A percentile compares a stretch with the other conserved stretches of the same genome.
Conservation (phyloP, 2,797 vertebrate genomes). For the Anableps anableps region DNA sequence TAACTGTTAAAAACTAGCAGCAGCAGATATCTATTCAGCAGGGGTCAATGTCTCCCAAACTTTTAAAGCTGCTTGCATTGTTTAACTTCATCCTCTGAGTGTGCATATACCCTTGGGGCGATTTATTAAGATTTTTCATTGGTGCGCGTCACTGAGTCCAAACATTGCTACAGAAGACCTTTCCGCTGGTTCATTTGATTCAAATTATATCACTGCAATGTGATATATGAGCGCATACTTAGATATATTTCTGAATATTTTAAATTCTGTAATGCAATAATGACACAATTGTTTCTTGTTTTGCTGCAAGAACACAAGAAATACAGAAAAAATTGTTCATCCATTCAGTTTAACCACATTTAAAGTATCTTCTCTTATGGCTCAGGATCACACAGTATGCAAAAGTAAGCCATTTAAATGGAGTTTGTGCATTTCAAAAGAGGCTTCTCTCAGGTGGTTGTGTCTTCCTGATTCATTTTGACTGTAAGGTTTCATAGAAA, state of each 20-base stretch:
- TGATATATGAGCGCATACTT: slow-evolving; percentile 18
- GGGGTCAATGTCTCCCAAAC: slow-evolving; percentile 30
- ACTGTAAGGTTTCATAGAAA: background rate
- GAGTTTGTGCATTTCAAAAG: no score
- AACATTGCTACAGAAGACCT: slow-evolving; percentile 25
- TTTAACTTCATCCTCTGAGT: slow-evolving; percentile 26
- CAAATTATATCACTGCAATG: slow-evolving; percentile 37
- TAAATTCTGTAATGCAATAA: slow-evolving; percentile 4
- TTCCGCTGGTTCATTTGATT: slow-evolving; percentile 31
- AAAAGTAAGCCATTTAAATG: no score
- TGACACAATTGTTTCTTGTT: no score
- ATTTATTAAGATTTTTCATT: slow-evolving; percentile 10
- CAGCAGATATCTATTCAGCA: slow-evolving; percentile 26
- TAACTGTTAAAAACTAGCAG: slow-evolving; percentile 37
- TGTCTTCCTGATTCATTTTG: no score
- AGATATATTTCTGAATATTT: background rate
- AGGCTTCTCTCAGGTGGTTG: no score
- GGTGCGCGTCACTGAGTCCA: slow-evolving; percentile 11
- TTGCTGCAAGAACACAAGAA: no score
- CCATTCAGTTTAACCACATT: no score
- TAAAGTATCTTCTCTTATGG: no score
- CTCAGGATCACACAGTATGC: no score
- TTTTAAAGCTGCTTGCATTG: slow-evolving; percentile 21
- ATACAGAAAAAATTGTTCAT: no score
- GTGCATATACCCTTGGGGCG: slow-evolving; percentile 21